Conservation (phyloP, 2,797 vertebrate species). For the Phataginus tricuspis region DNA sequence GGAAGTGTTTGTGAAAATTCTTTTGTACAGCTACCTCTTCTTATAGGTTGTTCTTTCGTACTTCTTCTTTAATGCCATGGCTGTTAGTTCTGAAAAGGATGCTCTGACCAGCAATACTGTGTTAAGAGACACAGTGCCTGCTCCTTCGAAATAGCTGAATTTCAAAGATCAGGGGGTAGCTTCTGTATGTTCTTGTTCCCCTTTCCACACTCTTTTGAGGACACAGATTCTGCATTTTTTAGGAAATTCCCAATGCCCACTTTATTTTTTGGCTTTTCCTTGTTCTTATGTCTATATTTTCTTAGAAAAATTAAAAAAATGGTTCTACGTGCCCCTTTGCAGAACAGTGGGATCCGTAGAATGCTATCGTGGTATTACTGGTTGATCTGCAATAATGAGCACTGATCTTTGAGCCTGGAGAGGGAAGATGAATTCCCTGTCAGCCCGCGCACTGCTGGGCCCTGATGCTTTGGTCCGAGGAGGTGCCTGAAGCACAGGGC, state of each 20-base stretch:
- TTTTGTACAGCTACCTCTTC: slow-evolving; percentile 60
- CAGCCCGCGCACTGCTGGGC: too few species aligned
- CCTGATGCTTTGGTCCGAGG: background rate
- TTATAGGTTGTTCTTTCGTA: slow-evolving; percentile 54
- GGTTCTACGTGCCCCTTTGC: background rate
- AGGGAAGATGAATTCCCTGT: background rate
- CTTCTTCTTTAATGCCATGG: background rate
- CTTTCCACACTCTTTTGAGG: background rate
- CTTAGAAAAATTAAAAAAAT: background rate
- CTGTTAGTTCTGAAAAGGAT: background rate
- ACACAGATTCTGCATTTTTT: background rate
- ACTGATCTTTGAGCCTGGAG: background rate
- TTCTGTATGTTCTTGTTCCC: background rate
- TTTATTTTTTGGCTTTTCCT: background rate
- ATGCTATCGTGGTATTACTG: background rate
- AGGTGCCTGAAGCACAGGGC: fast-evolving
- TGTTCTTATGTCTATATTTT: background rate
- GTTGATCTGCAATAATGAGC: background rate
- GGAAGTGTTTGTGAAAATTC: slow-evolving; percentile 62
- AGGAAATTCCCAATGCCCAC: background rate
- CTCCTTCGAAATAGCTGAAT: background rate
- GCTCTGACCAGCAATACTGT: background rate
- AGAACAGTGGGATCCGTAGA: background rate
- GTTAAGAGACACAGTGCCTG: background rate
- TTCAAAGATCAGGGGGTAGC: background rate